These are phyloP conservation scores for Xenops minutus DNA, from an alignment of 2,797 vertebrate species.

Conservation along the genomic window DNA sequence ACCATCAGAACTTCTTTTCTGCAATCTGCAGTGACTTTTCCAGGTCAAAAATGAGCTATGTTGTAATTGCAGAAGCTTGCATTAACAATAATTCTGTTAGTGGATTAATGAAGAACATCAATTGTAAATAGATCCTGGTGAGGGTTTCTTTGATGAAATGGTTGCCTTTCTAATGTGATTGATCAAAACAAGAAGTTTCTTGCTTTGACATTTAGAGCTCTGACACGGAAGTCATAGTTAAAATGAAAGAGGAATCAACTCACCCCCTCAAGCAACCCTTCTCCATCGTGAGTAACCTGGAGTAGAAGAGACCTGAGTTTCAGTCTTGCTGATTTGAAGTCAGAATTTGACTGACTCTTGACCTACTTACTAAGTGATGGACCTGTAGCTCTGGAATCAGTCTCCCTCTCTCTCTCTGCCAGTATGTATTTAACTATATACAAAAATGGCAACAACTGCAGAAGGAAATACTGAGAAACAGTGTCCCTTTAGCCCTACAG, in stretches of 20 bases:
- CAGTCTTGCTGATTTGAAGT: background rate
- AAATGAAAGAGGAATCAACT: constrained; percentile 9
- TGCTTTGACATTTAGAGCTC: background rate
- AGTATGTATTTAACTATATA: background rate
- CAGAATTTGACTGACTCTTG: background rate
- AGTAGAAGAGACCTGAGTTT: background rate
- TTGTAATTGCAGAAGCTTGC: background rate
- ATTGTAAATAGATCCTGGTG: background rate
- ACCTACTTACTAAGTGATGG: background rate
- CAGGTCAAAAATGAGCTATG: background rate
- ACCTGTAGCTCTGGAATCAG: background rate
- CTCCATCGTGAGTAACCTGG: background rate
- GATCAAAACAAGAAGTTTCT: background rate
- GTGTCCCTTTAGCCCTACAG: background rate
- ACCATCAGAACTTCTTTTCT: background rate
- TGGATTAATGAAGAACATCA: background rate
- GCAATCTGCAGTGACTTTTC: background rate
- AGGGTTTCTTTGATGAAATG: background rate
- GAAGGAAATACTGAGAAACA: background rate
- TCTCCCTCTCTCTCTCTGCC: background rate
- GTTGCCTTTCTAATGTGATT: background rate
- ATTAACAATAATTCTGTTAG: background rate
- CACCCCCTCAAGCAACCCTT: background rate
- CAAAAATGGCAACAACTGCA: background rate
- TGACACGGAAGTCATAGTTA: background rate